These are phyloP conservation scores for Muntiacus muntjak DNA, from an alignment of 2,113 vertebrate species.

Conservation along the genomic window DNA sequence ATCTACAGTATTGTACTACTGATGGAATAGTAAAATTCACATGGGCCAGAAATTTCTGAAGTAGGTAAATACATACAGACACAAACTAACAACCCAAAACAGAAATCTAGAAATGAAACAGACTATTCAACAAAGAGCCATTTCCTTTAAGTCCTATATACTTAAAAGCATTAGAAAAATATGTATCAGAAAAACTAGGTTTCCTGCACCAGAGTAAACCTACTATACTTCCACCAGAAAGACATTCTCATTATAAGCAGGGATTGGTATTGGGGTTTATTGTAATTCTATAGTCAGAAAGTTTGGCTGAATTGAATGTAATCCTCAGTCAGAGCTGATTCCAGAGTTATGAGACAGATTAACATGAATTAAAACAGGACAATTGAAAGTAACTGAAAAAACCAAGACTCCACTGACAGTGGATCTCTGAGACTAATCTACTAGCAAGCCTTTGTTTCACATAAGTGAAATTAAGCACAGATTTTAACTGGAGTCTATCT, in stretches of 20 bases:
- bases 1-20: neutral
- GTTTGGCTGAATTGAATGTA: neutral
- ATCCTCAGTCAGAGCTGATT: neutral
- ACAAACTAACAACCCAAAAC: neutral
- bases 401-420: neutral
- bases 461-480: neutral
- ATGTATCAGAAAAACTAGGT: neutral
- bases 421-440: neutral
- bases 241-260: neutral
- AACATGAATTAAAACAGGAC: conserved; percentile 26
- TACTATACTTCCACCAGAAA: conserved; percentile 15
- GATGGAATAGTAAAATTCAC: neutral
- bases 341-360: neutral
- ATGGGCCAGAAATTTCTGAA: neutral
- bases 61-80: neutral
- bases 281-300: neutral
- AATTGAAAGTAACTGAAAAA: neutral
- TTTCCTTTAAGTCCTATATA: neutral
- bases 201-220: neutral
- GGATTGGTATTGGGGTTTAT: neutral
- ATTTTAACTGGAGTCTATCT: neutral
- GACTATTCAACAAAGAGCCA: neutral
- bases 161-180: neutral
- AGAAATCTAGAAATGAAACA: neutral
- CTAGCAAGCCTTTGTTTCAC: conserved; percentile 14